Percentiles rank a stretch among this genome's conserved stretches.
Conservation (phyloP, 2,113 vertebrate genomes). For the Indri indri region DNA sequence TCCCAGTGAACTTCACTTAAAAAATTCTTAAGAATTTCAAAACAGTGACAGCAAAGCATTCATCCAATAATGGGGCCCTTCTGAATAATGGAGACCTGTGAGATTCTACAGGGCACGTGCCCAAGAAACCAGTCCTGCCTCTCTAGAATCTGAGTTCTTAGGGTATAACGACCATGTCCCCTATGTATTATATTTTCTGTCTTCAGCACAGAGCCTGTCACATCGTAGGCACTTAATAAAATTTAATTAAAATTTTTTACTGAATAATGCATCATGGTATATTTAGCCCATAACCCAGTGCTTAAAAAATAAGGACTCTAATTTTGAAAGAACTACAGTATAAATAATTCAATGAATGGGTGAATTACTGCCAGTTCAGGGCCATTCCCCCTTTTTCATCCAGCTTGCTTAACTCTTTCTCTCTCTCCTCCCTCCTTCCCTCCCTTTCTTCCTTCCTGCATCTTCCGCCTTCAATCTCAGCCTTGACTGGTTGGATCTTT, state of each 20-base stretch:
- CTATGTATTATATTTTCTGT: background rate
- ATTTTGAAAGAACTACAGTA: background rate
- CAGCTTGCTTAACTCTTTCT: background rate
- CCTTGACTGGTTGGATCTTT: too few species aligned
- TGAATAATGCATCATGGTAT: background rate
- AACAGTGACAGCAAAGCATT: background rate
- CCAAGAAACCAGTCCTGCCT: background rate
- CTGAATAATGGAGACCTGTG: background rate
- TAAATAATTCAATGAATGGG: background rate
- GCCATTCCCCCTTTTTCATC: background rate
- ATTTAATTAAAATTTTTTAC: background rate
- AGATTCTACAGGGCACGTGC: accelerated
- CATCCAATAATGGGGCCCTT: background rate
- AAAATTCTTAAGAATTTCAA: background rate
- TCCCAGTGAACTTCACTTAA: background rate
- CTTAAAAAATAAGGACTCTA: background rate
- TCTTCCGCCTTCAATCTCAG: background rate
- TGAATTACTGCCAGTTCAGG: background rate
- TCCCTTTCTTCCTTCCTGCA: background rate
- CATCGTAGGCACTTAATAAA: background rate
- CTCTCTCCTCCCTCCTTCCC: accelerated
- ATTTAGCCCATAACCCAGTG: background rate
- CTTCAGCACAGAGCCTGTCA: background rate
- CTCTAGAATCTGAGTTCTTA: background rate
- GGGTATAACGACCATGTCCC: accelerated